These are phyloP conservation scores for Cyprinus carpio DNA, from an alignment of 2,113 vertebrate species.

Conservation along the genomic window DNA sequence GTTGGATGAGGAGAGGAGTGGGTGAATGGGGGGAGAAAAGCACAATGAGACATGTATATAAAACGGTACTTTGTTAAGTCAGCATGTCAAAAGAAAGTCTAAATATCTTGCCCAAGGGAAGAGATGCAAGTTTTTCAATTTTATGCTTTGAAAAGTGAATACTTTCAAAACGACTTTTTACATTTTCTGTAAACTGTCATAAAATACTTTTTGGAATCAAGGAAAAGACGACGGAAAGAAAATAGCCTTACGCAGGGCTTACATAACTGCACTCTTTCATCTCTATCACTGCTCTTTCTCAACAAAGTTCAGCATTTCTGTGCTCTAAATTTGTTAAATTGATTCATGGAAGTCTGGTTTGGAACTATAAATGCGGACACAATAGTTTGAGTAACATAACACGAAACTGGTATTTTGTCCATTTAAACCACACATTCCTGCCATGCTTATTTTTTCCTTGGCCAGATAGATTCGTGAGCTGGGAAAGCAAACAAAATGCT, in stretches of 20 bases:
- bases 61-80: slow-evolving; percentile 39
- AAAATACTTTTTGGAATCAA: not conserved
- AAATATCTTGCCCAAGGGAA: slow-evolving; percentile 33
- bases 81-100: slow-evolving; percentile 38
- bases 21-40: slow-evolving; percentile 39
- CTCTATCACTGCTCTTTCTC: slow-evolving; percentile 27
- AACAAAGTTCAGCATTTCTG: slow-evolving; percentile 4
- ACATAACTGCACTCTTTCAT: slow-evolving; percentile 4
- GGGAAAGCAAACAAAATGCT: slow-evolving; percentile 28
- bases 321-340: not conserved
- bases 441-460: slow-evolving; percentile 18
- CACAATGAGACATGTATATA: slow-evolving; percentile 52
- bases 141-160: not conserved
- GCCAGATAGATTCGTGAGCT: slow-evolving; percentile 22
- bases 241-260: slow-evolving; percentile 9
- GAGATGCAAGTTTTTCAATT: not conserved
- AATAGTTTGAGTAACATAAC: slow-evolving; percentile 8
- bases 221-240: slow-evolving; percentile 16
- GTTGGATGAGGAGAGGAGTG: not conserved
- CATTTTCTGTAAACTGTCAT: slow-evolving; percentile 9
- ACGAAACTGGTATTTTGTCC: slow-evolving; percentile 22
- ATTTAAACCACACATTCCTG: slow-evolving; percentile 45
- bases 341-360: slow-evolving; percentile 36
- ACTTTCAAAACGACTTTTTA: not conserved
- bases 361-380: not conserved